Conservation (phyloP, 2,888 invertebrate genomes). For the Congeria kusceri region DNA sequence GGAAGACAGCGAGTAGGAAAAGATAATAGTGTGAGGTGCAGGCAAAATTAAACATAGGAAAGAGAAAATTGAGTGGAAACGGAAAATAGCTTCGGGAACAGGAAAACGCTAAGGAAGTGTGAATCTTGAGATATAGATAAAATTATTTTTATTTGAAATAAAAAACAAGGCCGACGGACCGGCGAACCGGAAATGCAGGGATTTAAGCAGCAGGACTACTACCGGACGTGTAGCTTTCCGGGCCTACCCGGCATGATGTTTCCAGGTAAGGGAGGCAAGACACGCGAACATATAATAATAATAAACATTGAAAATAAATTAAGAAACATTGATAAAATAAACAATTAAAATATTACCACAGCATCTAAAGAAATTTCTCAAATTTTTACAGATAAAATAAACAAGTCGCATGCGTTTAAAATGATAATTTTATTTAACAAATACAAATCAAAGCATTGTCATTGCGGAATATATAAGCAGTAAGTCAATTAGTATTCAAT, state of each 20-base stretch:
- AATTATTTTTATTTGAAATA: conserved; percentile 41
- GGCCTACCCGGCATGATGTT: conserved; percentile 81
- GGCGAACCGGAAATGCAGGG: conserved; percentile 75
- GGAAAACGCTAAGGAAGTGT: conserved; percentile 38
- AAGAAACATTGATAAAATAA: not conserved
- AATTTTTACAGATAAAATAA: too few relatives aligned
- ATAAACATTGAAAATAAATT: not conserved
- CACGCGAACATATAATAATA: not conserved
- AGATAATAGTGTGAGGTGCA: conserved; percentile 75
- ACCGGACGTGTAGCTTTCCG: conserved; percentile 81
- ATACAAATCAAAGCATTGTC: too few relatives aligned
- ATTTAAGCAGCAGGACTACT: conserved; percentile 82
- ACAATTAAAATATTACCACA: not conserved
- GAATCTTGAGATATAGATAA: conserved; percentile 47
- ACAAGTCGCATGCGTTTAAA: too few relatives aligned
- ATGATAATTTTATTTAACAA: too few relatives aligned
- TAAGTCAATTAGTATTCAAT: too few relatives aligned
- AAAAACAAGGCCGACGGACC: not conserved
- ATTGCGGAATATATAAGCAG: too few relatives aligned
- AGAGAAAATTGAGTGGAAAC: conserved; percentile 61
- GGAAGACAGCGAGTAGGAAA: conserved; percentile 72
- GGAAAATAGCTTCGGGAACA: conserved; percentile 48
- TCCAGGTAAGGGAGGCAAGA: conserved; percentile 72
- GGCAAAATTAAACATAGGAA: conserved; percentile 61
- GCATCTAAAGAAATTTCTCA: too few relatives aligned